phyloP scores from a whole-genome alignment of 2,113 vertebrate genomes.

The Xerus inauris region DNA sequence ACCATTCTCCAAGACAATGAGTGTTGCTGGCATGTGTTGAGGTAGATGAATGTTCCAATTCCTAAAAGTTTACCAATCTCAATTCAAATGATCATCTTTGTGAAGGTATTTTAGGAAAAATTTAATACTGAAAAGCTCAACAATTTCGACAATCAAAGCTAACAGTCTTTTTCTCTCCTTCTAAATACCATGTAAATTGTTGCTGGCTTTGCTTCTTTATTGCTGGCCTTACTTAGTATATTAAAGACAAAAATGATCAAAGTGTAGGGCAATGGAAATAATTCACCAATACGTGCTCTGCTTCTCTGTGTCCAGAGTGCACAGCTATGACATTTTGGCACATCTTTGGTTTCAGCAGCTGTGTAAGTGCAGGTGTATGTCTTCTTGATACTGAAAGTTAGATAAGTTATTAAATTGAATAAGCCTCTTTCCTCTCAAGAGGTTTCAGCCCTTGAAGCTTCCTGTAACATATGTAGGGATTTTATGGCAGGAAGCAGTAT shows the following conservation, averaged over 20 bases:
- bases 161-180: background rate
- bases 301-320: background rate
- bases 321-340: background rate
- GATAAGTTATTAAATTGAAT: constrained; percentile 53
- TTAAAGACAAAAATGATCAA: constrained; percentile 17
- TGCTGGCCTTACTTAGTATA: background rate
- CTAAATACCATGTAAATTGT: background rate
- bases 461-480: constrained; percentile 39
- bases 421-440: constrained; percentile 46
- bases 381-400: constrained; percentile 23
- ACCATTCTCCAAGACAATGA: background rate
- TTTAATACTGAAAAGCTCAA: background rate
- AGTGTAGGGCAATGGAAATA: background rate
- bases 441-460: constrained; percentile 50
- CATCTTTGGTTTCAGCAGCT: constrained; percentile 12
- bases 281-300: background rate
- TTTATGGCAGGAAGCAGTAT: constrained; percentile 64
- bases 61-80: background rate
- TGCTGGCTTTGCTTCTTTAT: background rate
- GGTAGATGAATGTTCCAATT: background rate
- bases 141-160: background rate
- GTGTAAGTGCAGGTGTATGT: constrained; percentile 26
- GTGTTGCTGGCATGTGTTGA: background rate
- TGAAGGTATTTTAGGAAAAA: background rate
- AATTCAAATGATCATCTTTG: background rate